Evolutionary conservation across 2,113 vertebrate species (phyloP).

Genomic region (Hemiprocne comata): DNA sequence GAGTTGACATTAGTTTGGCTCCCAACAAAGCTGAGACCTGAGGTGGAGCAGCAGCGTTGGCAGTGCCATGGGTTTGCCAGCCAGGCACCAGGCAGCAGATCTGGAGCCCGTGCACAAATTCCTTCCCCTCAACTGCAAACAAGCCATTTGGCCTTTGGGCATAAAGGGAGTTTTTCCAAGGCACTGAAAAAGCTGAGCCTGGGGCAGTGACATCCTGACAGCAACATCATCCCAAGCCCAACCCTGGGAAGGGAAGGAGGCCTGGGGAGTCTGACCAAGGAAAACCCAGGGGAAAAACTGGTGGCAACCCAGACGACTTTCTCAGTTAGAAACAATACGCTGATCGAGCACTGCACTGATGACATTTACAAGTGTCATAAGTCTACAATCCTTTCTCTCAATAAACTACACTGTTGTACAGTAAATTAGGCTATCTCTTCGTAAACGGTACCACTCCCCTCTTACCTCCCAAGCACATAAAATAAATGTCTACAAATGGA

Average conservation of each 20-base stretch:
- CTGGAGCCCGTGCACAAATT: neutral
- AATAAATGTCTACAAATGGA: neutral
- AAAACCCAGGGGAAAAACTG: neutral
- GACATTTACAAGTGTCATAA: neutral
- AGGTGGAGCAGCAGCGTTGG: fast-evolving
- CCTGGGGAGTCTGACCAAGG: neutral
- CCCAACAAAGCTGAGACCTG: neutral
- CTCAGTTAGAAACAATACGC: neutral
- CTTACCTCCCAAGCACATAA: neutral
- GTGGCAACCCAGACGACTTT: neutral
- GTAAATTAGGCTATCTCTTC: neutral
- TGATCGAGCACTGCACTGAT: neutral
- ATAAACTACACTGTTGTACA: neutral
- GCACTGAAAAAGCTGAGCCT: neutral
- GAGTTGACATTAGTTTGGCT: neutral
- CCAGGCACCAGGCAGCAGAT: fast-evolving
- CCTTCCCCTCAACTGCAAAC: neutral
- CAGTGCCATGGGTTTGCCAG: fast-evolving
- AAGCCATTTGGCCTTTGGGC: neutral
- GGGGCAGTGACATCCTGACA: fast-evolving
- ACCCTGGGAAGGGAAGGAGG: neutral
- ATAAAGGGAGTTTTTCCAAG: neutral
- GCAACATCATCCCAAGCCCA: neutral
- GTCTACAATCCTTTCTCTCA: neutral
- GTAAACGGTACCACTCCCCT: neutral